A percentile compares a stretch with the other conserved stretches of the same genome.
Conservation (phyloP, 2,888 invertebrate genomes). For the Amphipoea lucens region DNA sequence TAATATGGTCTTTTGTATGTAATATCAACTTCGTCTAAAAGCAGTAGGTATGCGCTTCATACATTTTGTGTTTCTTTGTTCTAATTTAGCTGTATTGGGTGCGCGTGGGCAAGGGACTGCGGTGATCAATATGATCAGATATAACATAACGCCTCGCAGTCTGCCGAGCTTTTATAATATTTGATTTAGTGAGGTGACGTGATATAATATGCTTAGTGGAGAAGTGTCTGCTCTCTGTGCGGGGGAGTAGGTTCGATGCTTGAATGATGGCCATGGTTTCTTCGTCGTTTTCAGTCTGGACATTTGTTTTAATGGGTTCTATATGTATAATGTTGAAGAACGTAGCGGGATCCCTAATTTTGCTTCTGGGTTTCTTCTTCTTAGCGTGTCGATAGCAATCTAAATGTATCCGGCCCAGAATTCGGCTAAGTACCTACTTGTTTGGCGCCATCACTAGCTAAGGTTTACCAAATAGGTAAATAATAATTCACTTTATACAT, state of each 20-base stretch:
- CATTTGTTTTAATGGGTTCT: too few relatives aligned
- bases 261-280: background rate
- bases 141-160: constrained; percentile 50
- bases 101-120: constrained; percentile 49
- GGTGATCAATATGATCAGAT: constrained; percentile 48
- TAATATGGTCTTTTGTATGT: background rate
- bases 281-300: background rate
- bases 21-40: background rate
- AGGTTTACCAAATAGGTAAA: constrained; percentile 3
- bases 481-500: background rate
- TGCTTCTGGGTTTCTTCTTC: background rate
- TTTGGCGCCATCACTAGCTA: too few relatives aligned
- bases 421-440: too few relatives aligned
- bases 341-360: background rate
- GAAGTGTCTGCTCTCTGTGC: background rate
- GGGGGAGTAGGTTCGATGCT: constrained; percentile 3
- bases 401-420: too few relatives aligned
- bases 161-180: constrained; percentile 24
- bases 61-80: constrained; percentile 1
- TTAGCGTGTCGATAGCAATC: too few relatives aligned
- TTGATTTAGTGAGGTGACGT: constrained; percentile 37
- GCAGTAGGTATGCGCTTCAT: too few relatives aligned
- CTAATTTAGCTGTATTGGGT: constrained; percentile 28
- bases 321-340: too few relatives aligned
- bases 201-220: background rate